These are phyloP conservation scores for Felis catus DNA, from an alignment of 2,113 vertebrate genomes.

Conservation along the genomic window DNA sequence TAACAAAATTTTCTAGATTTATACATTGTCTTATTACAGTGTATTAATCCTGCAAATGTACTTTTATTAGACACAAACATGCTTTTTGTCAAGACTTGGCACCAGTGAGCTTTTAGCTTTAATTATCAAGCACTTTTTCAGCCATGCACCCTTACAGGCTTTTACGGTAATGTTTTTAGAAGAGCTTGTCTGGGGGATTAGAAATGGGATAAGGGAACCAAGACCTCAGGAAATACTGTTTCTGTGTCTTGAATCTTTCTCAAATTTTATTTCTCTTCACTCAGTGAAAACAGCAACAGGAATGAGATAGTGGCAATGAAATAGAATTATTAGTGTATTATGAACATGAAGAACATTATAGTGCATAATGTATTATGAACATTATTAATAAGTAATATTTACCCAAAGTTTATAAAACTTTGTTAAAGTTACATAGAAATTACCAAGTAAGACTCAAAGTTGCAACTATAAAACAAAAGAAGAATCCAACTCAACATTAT, in stretches of 20 bases:
- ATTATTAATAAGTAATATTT: conserved; percentile 2
- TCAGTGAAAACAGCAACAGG: not conserved
- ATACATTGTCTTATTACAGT: not conserved
- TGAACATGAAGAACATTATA: not conserved
- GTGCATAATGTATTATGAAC: not conserved
- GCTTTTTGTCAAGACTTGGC: not conserved
- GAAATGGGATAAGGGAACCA: not conserved
- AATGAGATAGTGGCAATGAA: not conserved
- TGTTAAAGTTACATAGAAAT: conserved; percentile 3
- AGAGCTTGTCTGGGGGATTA: conserved; percentile 21
- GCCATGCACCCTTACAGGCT: not conserved
- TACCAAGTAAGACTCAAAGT: not conserved
- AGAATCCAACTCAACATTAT: not conserved
- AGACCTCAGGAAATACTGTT: not conserved
- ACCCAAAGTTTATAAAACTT: not conserved
- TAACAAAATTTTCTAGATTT: conserved; percentile 40
- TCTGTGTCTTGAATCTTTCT: not conserved
- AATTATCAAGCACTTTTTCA: not conserved
- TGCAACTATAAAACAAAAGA: conserved; percentile 12
- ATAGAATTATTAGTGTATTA: not conserved
- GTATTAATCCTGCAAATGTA: conserved; percentile 35
- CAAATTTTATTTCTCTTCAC: not conserved
- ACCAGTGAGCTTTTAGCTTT: not conserved
- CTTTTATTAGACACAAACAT: conserved; percentile 3
- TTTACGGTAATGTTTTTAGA: conserved; percentile 27